Base-by-base conservation (phyloP, 2,888 invertebrate genomes). In the Saturnia japonica region DNA sequence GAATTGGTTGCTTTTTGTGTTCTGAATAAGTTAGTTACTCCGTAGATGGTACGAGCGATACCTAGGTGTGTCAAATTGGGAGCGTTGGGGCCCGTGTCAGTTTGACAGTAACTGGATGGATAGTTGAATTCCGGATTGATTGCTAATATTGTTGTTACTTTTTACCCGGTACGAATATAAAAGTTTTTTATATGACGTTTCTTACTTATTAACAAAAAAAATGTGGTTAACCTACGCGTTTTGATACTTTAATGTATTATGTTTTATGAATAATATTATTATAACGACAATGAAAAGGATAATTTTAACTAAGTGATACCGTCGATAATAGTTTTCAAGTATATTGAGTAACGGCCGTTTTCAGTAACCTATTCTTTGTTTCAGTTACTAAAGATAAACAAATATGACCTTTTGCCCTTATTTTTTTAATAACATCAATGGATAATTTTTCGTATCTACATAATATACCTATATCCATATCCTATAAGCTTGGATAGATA, bases 31-130 rank as follows among this genome's bases (percentile, higher is more conserved):
- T 70, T 78, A 73, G 78, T 71, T 54, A 45, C 70, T 54, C 70
- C 75, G 76, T 82, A 87, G 88, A 89, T 89, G 80, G 82, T 80
- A 81, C 77, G 76, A 78, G 78, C 72, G 89, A 90, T 91, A 79
- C 72, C 77, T 77, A 90, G 86, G 88, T 88, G 88, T 87, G 85
- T 88, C 90, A 87, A 90, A 90, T 90, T 89, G 88, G 87, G 84
- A 85, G 87, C 85, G 83, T 82, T 77, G 81, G 83, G 85, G 84
- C 82, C 81, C 82, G 81, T 82, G 84, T 84, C 84, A 81, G 81
- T 86, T 86, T 86, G 90, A 89, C 88, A 84, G 85, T 83, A 85
- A 82, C 86, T 86, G 82, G 86, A 88, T 84, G 82, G 86, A 80
- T 86, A 86, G 85, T 87, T 88, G 87, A 87, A 85, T 87, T 87